phyloP scores from a whole-genome alignment of 2,797 vertebrate genomes.

The Lophius americanus region DNA sequence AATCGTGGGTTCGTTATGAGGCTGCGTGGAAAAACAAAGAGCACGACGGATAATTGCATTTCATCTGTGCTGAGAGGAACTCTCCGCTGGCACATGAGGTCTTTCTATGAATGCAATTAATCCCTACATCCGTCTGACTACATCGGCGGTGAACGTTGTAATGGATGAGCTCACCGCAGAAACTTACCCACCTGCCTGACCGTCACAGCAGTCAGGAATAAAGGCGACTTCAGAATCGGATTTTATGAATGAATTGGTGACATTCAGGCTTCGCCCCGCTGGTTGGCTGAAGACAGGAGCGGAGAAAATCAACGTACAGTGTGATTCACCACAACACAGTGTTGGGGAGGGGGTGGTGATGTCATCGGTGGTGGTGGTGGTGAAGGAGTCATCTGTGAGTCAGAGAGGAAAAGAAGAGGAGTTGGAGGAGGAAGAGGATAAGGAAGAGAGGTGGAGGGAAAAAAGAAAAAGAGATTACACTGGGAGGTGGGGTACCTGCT shows the following conservation, averaged over 20 bases:
- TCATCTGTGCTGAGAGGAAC: too few relatives aligned
- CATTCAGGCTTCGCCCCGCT: constrained; percentile 51
- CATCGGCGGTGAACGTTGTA: not conserved
- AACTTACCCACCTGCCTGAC: not conserved
- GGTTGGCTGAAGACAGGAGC: constrained; percentile 43
- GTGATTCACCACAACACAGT: constrained; percentile 78
- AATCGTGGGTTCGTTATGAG: not conserved
- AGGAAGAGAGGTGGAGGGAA: constrained; percentile 54
- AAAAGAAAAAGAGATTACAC: constrained; percentile 34
- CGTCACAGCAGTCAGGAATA: constrained; percentile 14
- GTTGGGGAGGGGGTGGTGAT: constrained; percentile 68
- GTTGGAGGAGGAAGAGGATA: constrained; percentile 44
- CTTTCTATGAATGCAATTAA: not conserved
- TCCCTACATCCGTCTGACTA: constrained; percentile 2
- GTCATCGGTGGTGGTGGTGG: constrained; percentile 64
- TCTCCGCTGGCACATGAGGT: not conserved
- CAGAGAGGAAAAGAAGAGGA: constrained; percentile 70
- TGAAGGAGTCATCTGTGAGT: constrained; percentile 74
- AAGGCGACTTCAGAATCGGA: constrained; percentile 1
- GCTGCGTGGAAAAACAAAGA: too few relatives aligned
- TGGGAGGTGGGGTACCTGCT: constrained; percentile 73
- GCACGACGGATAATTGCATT: not conserved
- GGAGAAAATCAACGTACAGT: constrained; percentile 64
- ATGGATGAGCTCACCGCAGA: too few relatives aligned
- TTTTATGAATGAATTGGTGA: constrained; percentile 57